Evolutionary conservation across 2,888 invertebrate genomes (phyloP), one percentile per base, ranked within the genome.

Genomic region (Drosophila fulvimacula): DNA sequence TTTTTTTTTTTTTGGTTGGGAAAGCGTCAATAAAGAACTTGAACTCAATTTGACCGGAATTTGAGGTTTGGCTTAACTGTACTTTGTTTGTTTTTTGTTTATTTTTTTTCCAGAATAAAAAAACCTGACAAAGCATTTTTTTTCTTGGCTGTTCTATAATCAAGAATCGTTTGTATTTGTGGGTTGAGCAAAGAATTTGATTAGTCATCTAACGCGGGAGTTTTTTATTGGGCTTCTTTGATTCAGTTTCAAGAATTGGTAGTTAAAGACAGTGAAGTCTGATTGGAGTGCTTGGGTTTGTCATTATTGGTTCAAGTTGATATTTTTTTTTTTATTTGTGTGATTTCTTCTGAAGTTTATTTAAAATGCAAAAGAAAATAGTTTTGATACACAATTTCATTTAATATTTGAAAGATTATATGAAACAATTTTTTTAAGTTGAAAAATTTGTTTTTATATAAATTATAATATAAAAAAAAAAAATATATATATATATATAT

Each of bases 1-100:
- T 0, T 46, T 5, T 10, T 27, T 27, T n/a, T 41, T 19, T 11
- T 57, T 36, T 48, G n/a, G n/a, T 63, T 73, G 61, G 51, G 73
- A 72, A 75, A 68, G 48, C 57, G 48, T 52, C 49, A 65, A 66
- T 66, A 70, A 49, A 59, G 56, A 63, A 61, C 51, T 68, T 68
- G 38, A 44, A 46, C 68, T 44, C 24, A 62, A 53, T 48, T 42
- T 38, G 41, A 71, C 55, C 76, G 46, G 48, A 58, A 71, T 51
- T 46, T 56, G 39, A 19, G 59, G 59, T 57, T 63, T 59, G 46
- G 5, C 21, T 55, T 63, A 77, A 68, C 68, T 13, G 75, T 61
- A 39, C 1, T 52, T 44, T 32, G 30, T 13, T 21, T 11, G n/a
- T 34, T 34, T 9, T 19, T 27, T 11, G n/a, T 34, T 34, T 9